Percentiles rank a stretch among this genome's conserved stretches.
phyloP scores from a whole-genome alignment of 2,888 invertebrate genomes.

The Megastigmus dorsalis region DNA sequence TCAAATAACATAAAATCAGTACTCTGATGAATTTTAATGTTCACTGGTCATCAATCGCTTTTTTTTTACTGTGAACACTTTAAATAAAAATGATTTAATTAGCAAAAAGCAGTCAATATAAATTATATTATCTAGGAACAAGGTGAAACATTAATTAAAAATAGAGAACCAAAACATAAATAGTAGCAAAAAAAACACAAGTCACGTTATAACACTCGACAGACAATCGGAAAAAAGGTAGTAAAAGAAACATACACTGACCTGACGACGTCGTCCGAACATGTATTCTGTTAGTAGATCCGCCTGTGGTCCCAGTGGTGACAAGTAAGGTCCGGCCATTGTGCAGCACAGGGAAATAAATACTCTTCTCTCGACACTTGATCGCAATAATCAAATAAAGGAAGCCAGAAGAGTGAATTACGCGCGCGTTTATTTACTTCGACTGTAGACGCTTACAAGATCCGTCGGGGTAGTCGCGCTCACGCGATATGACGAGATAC shows the following conservation, averaged over 20 bases:
- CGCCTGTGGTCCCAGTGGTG: conserved; percentile 84
- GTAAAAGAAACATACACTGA: conserved; percentile 73
- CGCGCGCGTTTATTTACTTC: no score
- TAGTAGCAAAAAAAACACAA: not conserved
- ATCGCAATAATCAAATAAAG: no score
- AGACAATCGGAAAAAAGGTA: not conserved
- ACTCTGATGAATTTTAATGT: no score
- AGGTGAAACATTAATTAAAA: not conserved
- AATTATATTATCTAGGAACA: not conserved
- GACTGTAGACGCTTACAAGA: no score
- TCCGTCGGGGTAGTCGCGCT: not conserved
- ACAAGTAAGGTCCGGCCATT: conserved; percentile 93
- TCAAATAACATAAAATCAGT: no score
- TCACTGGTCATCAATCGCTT: no score
- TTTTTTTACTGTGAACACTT: no score
- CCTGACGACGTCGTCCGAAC: conserved; percentile 89
- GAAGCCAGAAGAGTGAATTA: no score
- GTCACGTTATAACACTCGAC: not conserved
- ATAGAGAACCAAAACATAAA: not conserved
- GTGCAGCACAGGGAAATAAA: not conserved
- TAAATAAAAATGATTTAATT: no score
- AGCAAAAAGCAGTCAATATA: not conserved
- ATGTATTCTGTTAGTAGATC: conserved; percentile 94
- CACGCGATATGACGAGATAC: not conserved
- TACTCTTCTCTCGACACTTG: not conserved